phyloP scores from a whole-genome alignment of 2,797 vertebrate genomes.

The Arremon aurantiirostris region DNA sequence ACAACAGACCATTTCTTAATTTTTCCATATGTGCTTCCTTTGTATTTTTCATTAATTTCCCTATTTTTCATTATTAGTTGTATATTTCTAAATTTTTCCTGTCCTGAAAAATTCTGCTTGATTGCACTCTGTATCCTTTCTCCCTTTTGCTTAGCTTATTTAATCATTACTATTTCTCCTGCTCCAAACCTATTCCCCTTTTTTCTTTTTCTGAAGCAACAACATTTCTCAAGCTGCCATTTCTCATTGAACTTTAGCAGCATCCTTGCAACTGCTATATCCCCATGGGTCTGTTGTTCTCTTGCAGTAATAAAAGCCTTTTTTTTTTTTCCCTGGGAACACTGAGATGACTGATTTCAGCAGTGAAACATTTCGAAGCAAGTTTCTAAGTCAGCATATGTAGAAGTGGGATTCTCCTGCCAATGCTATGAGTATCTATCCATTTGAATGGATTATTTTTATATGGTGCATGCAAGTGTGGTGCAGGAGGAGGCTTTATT shows the following conservation, averaged over 20 bases:
- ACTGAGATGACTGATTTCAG: background rate
- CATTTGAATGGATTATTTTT: background rate
- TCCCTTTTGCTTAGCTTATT: background rate
- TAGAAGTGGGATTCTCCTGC: background rate
- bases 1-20: background rate
- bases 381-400: background rate
- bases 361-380: background rate
- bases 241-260: background rate
- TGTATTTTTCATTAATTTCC: background rate
- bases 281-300: background rate
- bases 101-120: background rate
- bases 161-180: background rate
- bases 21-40: background rate
- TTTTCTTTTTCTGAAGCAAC: background rate
- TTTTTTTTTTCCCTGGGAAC: background rate
- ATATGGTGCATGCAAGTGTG: rapidly evolving
- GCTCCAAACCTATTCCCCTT: background rate
- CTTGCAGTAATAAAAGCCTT: background rate
- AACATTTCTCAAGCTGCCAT: background rate
- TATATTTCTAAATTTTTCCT: background rate
- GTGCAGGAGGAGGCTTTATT: background rate
- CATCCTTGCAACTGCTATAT: background rate
- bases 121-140: background rate
- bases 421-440: background rate
- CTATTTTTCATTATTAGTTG: background rate